phyloP scores from a whole-genome alignment of 2,113 vertebrate genomes.

The Bothrops jararaca region DNA sequence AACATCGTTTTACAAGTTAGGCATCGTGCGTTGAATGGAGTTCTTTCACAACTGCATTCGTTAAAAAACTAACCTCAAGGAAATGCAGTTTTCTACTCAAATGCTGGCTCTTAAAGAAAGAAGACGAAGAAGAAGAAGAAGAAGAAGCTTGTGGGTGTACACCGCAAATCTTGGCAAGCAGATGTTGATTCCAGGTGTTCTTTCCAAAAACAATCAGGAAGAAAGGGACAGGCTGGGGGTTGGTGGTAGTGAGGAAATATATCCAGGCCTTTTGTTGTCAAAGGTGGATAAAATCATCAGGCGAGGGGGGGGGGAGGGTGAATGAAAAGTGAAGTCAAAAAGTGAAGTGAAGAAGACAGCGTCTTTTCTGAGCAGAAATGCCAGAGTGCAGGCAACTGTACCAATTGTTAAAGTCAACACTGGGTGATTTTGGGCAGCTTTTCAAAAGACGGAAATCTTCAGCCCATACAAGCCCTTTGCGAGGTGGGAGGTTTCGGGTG shows the following conservation, averaged over 20 bases:
- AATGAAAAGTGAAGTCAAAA: conserved; percentile 66
- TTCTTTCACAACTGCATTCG: conserved; percentile 29
- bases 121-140: conserved; percentile 66
- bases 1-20: neutral
- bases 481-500: conserved; percentile 76
- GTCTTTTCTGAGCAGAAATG: conserved; percentile 55
- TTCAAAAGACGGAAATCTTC: conserved; percentile 70
- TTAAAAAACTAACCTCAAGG: conserved; percentile 51
- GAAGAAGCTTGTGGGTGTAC: conserved; percentile 75
- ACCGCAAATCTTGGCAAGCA: conserved; percentile 68
- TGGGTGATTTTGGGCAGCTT: conserved; percentile 64
- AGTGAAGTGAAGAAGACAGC: conserved; percentile 48
- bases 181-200: conserved; percentile 75
- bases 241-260: conserved; percentile 6
- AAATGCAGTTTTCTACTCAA: conserved; percentile 59
- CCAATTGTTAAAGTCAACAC: conserved; percentile 73
- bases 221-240: neutral
- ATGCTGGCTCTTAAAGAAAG: conserved; percentile 40
- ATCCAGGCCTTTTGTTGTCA: conserved; percentile 65
- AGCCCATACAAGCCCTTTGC: conserved; percentile 69
- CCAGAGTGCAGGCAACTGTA: conserved; percentile 65
- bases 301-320: conserved; percentile 49
- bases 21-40: conserved; percentile 10
- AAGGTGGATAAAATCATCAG: conserved; percentile 75
- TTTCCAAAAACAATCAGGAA: conserved; percentile 52